Base-by-base conservation (phyloP, 2,888 invertebrate species). In the Geophilus truncorum region DNA sequence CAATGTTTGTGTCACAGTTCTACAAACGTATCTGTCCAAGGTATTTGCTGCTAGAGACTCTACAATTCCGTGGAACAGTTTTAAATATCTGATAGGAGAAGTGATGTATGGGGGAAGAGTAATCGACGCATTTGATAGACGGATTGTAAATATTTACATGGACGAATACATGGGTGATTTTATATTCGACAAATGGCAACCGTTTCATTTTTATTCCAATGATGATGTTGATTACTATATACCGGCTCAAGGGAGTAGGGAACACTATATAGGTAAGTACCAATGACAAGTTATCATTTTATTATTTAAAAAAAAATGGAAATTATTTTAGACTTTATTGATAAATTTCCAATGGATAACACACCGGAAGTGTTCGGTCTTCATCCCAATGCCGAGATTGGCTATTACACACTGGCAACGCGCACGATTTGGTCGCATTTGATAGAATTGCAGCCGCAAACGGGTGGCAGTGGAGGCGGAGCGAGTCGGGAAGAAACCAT, bases 61-160 rank as follows among this genome's bases (percentile, higher is more conserved):
- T 0, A 90, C 91, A 80, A 91, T 95, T 80, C 96, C 96, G 0
- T 97, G 97, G 97, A 92, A 92, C 84, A 95, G 94, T 85, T 90
- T 97, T 80, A 96, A 95, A 85, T 97, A 96, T 86, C 89, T 97
- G 0, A 94, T 97, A 84, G 96, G 96, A 81, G 96, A 97, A 90
- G 93, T 96, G 30, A 96, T 97, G 94, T 97, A 97, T 86, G 97
- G 97, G 30, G 97, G 97, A 0, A 90, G 96, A 80, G 94, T 97
- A 36, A 96, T 96, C 83, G 96, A 97, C 86, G 92, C 93, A 86
- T 96, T 92, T 88, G 97, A 97, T 88, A 90, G 96, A 12, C 91
- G 96, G 82, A 92, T 96, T 12, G 92, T 95, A 1, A 89, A 91
- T 83, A 94, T 93, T 0, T 97, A 96, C 88, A 95, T 96, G 94